phyloP scores from a whole-genome alignment of 2,113 vertebrate genomes.

The Sardina pilchardus region DNA sequence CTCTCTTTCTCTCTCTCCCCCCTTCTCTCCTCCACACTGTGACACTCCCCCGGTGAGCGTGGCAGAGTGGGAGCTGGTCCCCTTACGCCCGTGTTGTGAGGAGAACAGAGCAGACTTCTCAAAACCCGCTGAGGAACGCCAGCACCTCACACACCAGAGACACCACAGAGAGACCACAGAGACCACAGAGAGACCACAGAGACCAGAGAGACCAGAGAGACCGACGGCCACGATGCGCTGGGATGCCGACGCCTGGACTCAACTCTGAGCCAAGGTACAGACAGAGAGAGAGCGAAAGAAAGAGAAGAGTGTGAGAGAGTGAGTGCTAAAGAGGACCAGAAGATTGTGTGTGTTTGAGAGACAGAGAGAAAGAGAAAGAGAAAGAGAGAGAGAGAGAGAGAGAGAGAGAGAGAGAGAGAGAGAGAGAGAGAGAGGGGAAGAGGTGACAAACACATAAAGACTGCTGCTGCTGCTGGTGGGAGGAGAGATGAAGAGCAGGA shows the following conservation, averaged over 20 bases:
- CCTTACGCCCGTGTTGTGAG: constrained; percentile 70
- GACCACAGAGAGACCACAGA: not conserved
- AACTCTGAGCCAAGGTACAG: not conserved
- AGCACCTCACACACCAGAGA: no score
- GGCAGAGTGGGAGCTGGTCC: constrained; percentile 73
- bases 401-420: not conserved
- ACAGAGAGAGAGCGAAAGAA: not conserved
- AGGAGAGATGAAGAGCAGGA: constrained; percentile 32
- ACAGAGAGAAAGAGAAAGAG: not conserved
- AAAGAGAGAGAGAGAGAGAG: not conserved
- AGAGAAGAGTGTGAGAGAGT: not conserved
- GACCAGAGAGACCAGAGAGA: not conserved
- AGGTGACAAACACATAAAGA: not conserved
- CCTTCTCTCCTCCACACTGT: constrained; percentile 67
- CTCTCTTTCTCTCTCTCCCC: constrained; percentile 25
- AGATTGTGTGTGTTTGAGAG: not conserved
- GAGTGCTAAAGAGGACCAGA: not conserved
- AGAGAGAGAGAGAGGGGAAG: not conserved
- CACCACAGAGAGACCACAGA: not conserved
- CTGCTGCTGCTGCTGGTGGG: not conserved
- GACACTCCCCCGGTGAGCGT: constrained; percentile 73
- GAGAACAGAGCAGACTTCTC: constrained; percentile 58
- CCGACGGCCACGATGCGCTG: not conserved
- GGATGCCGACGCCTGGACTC: not conserved
- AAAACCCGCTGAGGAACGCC: not conserved